Conservation (phyloP, 1,140 invertebrate species). For the Macrocentrus cingulum region DNA sequence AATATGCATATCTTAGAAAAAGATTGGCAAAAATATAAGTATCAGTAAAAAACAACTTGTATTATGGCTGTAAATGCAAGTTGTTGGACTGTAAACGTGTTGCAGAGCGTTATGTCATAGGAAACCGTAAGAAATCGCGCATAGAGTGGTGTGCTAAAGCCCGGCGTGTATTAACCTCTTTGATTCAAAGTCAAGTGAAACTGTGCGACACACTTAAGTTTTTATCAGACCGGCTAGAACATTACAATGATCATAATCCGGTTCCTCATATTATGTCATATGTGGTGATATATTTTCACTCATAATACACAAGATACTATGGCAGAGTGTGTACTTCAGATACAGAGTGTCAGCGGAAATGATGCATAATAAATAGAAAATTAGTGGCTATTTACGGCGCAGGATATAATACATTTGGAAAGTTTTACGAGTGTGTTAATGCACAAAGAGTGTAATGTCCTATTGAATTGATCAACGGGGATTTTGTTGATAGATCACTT, state of each 20-base stretch:
- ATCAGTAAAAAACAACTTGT: too few relatives aligned
- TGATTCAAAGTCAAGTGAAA: constrained; percentile 28
- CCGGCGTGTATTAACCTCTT: background rate
- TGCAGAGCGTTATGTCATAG: constrained; percentile 2
- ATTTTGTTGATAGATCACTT: background rate
- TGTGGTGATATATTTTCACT: too few relatives aligned
- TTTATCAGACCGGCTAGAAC: background rate
- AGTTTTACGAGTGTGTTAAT: too few relatives aligned
- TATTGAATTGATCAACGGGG: background rate
- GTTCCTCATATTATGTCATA: constrained; percentile 18
- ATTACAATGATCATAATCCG: constrained; percentile 20
- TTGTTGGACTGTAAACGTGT: background rate
- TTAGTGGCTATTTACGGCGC: too few relatives aligned
- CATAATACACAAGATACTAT: too few relatives aligned
- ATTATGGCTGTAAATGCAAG: background rate
- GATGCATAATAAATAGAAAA: too few relatives aligned
- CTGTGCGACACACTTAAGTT: constrained; percentile 15
- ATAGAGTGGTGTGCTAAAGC: constrained; percentile 7
- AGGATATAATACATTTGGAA: too few relatives aligned
- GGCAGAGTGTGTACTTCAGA: too few relatives aligned
- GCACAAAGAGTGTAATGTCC: too few relatives aligned
- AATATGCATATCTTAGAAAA: too few relatives aligned
- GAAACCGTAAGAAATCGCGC: constrained; percentile 9
- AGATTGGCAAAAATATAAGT: too few relatives aligned
- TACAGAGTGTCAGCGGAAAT: too few relatives aligned